phyloP scores from a whole-genome alignment of 2,113 vertebrate genomes.

The Esox niger region DNA sequence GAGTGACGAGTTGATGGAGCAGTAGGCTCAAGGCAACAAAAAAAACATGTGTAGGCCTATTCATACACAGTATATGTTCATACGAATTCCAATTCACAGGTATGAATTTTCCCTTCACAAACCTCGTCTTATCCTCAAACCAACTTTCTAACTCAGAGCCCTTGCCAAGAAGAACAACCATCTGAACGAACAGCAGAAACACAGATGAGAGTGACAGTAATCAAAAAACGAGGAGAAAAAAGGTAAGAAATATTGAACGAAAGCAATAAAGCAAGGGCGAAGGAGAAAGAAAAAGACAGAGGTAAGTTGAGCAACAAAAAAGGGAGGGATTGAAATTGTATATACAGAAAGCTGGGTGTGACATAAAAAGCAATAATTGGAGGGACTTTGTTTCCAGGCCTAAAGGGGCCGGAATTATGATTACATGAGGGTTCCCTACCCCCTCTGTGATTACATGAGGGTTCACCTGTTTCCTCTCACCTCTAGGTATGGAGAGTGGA shows the following conservation, averaged over 20 bases:
- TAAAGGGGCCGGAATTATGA: conserved; percentile 3
- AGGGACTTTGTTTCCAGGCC: conserved; percentile 1
- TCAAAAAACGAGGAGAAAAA: too few species aligned
- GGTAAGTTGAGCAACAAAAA: neutral
- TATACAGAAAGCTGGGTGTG: conserved; percentile 8
- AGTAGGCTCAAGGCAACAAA: too few species aligned
- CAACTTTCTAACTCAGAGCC: neutral
- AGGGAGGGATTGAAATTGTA: neutral
- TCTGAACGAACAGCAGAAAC: neutral
- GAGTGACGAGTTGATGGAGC: too few species aligned
- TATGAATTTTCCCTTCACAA: neutral
- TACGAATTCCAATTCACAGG: neutral
- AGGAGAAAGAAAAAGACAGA: neutral
- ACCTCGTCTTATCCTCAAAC: neutral
- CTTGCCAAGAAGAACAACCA: neutral
- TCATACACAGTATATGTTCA: too few species aligned
- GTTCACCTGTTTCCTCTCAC: neutral
- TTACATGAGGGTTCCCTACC: neutral
- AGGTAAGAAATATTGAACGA: too few species aligned
- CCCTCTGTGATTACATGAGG: conserved; percentile 13
- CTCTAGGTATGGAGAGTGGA: neutral
- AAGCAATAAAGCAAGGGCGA: too few species aligned
- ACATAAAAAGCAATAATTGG: conserved; percentile 36
- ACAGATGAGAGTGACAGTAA: too few species aligned
- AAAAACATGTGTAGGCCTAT: too few species aligned